Evolutionary conservation across 2,113 vertebrate genomes (phyloP), one percentile per base, ranked within the genome.

Genomic region (Laticauda colubrina): DNA sequence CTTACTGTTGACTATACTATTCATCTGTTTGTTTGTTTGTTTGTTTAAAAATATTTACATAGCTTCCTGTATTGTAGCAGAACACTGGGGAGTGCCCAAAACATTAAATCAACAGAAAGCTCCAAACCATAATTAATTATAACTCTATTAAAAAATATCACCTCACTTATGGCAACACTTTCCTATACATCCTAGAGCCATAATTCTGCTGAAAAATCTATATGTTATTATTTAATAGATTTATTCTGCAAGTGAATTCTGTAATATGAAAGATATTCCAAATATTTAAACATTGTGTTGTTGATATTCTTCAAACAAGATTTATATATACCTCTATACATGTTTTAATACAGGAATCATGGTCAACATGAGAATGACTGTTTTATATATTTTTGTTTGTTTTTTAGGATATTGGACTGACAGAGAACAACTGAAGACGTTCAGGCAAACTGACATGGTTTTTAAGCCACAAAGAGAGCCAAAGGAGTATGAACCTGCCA

Each of bases 331-430:
- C 20, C 0, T 53, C 24, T 90, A 5, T 5, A 51, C 21, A 89
- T 81, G 6, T 93, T 54, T 85, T 95, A 95, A 93, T 87, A 95
- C 94, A 87, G 48, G 85, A 39, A 64, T 96, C 94, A 64, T 69
- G 64, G 61, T 90, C 92, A 56, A 93, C 61, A 94, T 90, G 53
- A 95, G 86, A 94, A 69, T 92, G 11, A 94, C 9, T 93, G 4
- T 54, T 93, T 86, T 54, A 3, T 96, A 29, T 95, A 4, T 69
- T 69, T 64, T 64, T 64, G 61, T 96, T 93, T 96, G 54, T 90
- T 95, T 94, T 94, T 0, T 95, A 99, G 99, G 99, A 54, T 98
- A 98, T 97, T 99, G 99, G 99, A 97, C 94, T 92, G 98, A 95
- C 95, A 98, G 97, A 89, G 98, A 99, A 29, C 98, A 99, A 92